Conservation (phyloP, 2,113 vertebrate species). For the Festucalex cinctus region DNA sequence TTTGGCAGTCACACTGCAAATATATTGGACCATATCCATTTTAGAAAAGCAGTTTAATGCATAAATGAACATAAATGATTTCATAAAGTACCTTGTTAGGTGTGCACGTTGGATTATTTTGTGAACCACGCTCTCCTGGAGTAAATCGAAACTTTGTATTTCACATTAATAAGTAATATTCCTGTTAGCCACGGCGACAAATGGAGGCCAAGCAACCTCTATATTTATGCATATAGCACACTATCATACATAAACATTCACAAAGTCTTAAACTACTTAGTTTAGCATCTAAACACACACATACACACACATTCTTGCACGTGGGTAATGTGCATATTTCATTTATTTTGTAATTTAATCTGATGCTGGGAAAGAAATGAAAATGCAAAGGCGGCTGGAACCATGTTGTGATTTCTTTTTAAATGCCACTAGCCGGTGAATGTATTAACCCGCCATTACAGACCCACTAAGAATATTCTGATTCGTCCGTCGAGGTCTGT, state of each 20-base stretch:
- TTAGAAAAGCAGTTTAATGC: constrained; percentile 20
- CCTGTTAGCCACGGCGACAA: constrained; percentile 75
- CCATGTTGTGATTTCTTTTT: constrained; percentile 83
- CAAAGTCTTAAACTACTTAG: constrained; percentile 23
- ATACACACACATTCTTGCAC: constrained; percentile 7
- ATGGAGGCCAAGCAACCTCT: constrained; percentile 82
- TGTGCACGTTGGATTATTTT: constrained; percentile 17
- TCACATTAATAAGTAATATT: constrained; percentile 90
- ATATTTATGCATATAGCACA: constrained; percentile 62
- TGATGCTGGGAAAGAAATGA: constrained; percentile 76
- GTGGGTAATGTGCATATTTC: constrained; percentile 78
- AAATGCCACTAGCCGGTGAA: constrained; percentile 76
- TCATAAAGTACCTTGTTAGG: constrained; percentile 14
- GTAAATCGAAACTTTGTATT: constrained; percentile 73
- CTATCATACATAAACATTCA: constrained; percentile 12
- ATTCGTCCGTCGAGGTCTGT: constrained; percentile 56
- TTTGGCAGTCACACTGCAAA: not conserved
- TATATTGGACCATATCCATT: not conserved
- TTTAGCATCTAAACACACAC: constrained; percentile 7
- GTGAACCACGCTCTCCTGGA: constrained; percentile 20
- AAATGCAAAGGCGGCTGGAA: constrained; percentile 76
- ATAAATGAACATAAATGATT: constrained; percentile 15
- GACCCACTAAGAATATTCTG: constrained; percentile 61
- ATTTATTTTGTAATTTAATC: constrained; percentile 96
- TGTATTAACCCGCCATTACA: constrained; percentile 69